Percentiles rank a stretch among this genome's conserved stretches.
Conservation (phyloP, 1,140 invertebrate species). For the Nautilus pompilius region DNA sequence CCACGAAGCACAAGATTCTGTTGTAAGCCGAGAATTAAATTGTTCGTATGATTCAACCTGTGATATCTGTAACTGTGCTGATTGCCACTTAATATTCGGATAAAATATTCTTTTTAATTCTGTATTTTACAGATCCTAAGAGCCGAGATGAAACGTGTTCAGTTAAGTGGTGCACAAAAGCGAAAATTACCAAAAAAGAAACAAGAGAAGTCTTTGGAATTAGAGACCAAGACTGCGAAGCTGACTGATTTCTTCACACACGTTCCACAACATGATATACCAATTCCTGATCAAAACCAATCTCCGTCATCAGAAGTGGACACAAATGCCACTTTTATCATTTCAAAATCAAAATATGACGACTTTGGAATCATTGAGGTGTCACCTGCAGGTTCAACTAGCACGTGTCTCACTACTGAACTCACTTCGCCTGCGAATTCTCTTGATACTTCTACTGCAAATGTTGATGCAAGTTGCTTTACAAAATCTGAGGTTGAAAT, state of each 20-base stretch:
- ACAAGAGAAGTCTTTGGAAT: slow-evolving; percentile 5
- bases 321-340: background rate
- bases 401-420: background rate
- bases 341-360: background rate
- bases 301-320: background rate
- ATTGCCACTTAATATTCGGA: too few species aligned
- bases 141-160: slow-evolving; percentile 2
- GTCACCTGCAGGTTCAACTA: background rate
- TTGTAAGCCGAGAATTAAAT: too few species aligned
- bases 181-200: slow-evolving; percentile 4
- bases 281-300: background rate
- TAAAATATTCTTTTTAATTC: too few species aligned
- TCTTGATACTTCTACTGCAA: background rate
- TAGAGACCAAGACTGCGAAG: background rate
- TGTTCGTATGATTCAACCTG: too few species aligned
- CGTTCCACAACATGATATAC: background rate
- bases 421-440: background rate
- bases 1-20: too few species aligned
- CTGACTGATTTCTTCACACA: background rate
- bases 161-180: slow-evolving; percentile 7
- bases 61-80: too few species aligned
- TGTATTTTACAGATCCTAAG: too few species aligned
- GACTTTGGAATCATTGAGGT: background rate
- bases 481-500: too few species aligned
- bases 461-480: too few species aligned